Evolutionary conservation across 2,113 vertebrate species (phyloP).

Genomic region (Ageneiosus marmoratus): DNA sequence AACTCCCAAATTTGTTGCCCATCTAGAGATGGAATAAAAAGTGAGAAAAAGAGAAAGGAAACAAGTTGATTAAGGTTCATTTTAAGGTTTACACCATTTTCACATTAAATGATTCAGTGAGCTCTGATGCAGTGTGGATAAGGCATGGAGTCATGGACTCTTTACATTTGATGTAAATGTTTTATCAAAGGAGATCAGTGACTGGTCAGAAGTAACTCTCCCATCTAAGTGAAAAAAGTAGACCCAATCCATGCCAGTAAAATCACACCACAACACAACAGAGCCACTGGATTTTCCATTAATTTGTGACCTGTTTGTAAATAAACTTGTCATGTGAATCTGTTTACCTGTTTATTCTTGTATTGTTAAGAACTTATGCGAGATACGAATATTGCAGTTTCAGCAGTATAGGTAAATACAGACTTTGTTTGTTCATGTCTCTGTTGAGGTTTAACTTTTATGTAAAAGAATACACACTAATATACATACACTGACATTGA

Average conservation of each 20-base stretch:
- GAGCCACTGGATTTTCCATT: too few species aligned
- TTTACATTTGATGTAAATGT: not conserved
- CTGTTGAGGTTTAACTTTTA: conserved; percentile 21
- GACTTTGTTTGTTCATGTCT: not conserved
- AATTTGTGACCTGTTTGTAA: not conserved
- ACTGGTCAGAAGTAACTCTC: not conserved
- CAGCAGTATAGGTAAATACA: conserved; percentile 29
- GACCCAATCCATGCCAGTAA: not conserved
- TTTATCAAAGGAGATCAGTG: not conserved
- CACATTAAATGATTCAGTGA: not conserved
- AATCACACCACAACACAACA: not conserved
- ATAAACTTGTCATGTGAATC: not conserved
- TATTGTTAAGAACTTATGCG: too few species aligned
- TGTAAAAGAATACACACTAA: not conserved
- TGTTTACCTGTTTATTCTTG: not conserved
- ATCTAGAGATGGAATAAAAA: conserved; percentile 73
- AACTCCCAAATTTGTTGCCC: conserved; percentile 97
- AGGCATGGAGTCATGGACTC: not conserved
- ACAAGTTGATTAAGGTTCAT: not conserved
- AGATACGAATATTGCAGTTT: not conserved
- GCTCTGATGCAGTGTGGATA: not conserved
- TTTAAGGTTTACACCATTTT: not conserved
- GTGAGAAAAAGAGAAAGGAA: conserved; percentile 2
- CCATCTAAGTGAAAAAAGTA: not conserved
- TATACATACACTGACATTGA: not conserved